A percentile compares a stretch with the other conserved stretches of the same genome.
Evolutionary conservation across 2,888 invertebrate genomes (phyloP).

Genomic region (Heliconius cydno): DNA sequence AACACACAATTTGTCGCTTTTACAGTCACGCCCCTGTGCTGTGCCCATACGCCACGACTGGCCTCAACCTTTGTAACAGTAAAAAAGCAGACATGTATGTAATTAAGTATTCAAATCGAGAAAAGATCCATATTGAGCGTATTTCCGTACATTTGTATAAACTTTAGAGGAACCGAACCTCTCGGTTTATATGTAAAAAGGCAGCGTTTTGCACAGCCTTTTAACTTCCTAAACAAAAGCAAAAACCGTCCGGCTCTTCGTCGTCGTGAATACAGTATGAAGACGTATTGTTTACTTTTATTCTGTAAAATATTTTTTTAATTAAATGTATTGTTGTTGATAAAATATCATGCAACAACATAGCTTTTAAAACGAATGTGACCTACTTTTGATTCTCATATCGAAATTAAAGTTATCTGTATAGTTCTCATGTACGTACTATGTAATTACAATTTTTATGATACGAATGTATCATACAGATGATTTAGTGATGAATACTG

Average conservation of each 20-base stretch:
- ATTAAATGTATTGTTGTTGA: constrained; percentile 18
- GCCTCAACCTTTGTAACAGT: neutral
- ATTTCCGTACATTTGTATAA: constrained; percentile 13
- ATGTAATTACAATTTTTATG: neutral
- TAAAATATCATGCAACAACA: constrained; percentile 10
- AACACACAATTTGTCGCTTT: no score
- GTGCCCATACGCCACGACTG: no score
- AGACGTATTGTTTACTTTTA: constrained; percentile 22
- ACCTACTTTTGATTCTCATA: constrained; percentile 1
- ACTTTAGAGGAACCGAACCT: neutral
- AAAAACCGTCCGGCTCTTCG: constrained; percentile 23
- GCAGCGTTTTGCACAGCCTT: constrained; percentile 15
- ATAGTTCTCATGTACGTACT: neutral
- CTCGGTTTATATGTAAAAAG: constrained; percentile 10
- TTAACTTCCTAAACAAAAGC: constrained; percentile 24
- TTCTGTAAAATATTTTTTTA: constrained; percentile 16
- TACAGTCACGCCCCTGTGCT: no score
- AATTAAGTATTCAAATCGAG: neutral
- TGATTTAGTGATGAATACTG: neutral
- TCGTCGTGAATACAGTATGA: constrained; percentile 19
- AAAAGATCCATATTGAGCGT: constrained; percentile 2
- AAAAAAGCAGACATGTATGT: neutral
- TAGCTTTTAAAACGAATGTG: neutral
- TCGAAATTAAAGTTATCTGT: neutral
- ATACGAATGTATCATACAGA: neutral